Conservation (phyloP, 64 coral and sea anemone species). For the Trachythela sp. region DNA sequence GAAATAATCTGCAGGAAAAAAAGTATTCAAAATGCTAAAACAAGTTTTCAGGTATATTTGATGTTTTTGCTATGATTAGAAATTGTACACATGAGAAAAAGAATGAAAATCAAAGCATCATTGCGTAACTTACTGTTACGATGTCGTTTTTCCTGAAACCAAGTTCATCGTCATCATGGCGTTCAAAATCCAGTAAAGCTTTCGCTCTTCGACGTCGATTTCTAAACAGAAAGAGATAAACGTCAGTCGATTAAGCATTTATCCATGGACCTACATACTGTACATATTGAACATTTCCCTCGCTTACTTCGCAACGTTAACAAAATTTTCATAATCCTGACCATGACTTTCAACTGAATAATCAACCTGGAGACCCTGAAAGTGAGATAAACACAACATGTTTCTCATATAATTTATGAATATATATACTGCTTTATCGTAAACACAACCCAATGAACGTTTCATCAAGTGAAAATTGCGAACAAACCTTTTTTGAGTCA, state of each 20-base stretch:
- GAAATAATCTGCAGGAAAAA: conserved; percentile 79
- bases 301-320: conserved; percentile 85
- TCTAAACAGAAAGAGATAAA: conserved; percentile 28
- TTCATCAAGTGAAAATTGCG: neutral
- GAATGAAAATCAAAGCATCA: neutral
- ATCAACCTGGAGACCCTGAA: conserved; percentile 83
- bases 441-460: too few relatives aligned
- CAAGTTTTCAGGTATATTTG: neutral
- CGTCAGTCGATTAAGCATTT: neutral
- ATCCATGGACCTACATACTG: too few relatives aligned
- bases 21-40: neutral
- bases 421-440: neutral
- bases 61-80: neutral
- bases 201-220: conserved; percentile 94
- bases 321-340: conserved; percentile 80
- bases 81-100: neutral
- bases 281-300: too few relatives aligned
- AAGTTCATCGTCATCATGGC: conserved; percentile 96
- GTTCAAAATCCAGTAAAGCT: conserved; percentile 92
- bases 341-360: conserved; percentile 96
- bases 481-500: conserved; percentile 77
- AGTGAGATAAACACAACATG: neutral
- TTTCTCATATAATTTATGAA: neutral
- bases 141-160: conserved; percentile 99
- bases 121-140: conserved; percentile 61